Base-by-base conservation (phyloP, 2,888 invertebrate genomes). In the Gerris lacustris region DNA sequence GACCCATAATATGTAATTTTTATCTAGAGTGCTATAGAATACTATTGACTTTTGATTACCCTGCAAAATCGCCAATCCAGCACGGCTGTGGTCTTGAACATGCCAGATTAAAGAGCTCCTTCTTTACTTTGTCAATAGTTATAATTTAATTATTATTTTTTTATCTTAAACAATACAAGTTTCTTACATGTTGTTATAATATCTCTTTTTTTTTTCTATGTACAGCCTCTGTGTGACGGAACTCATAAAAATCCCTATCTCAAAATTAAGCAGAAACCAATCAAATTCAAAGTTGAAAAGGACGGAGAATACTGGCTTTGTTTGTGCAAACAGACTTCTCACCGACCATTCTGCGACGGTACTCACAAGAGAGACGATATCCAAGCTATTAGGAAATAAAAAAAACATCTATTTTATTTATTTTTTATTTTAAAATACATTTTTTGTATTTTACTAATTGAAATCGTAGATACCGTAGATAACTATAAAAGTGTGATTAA, bases 321-420 rank as follows among this genome's bases (percentile, higher is more conserved):
- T 80, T 94, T 94, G 79, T 99, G 99, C 80, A 99, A 99, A 81
- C 96, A 96, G 79, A 95, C 96, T 0, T 86, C 86, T 68, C 91
- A 92, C 76, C 84, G 94, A 75, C 99, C 99, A 0, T 97, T 96
- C 80, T 99, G 98, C 82, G 99, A 99, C 83, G 97, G 97, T 9
- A 88, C 94, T 9, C 98, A 98, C 80, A 90, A 91, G 79, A 83
- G 84, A 69, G 84, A 86, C 73, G 86, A 87, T 64, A 85, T 92
- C 69, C 88, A 89, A 78, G 82, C 72, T 7, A 67, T 44, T 44
- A 67, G 7, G 9, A 43, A 44, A 67, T 64, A 64, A 64, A n/a
- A 11, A 17, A 64, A 4, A 11, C 17, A 31, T 66, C 9, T 66
- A 9, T 66, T 66, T 66, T 2, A 31, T 17, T 17, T 66, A 64